Base-by-base conservation (phyloP, 2,113 vertebrate species). In the Mesembrinibis cayennensis region DNA sequence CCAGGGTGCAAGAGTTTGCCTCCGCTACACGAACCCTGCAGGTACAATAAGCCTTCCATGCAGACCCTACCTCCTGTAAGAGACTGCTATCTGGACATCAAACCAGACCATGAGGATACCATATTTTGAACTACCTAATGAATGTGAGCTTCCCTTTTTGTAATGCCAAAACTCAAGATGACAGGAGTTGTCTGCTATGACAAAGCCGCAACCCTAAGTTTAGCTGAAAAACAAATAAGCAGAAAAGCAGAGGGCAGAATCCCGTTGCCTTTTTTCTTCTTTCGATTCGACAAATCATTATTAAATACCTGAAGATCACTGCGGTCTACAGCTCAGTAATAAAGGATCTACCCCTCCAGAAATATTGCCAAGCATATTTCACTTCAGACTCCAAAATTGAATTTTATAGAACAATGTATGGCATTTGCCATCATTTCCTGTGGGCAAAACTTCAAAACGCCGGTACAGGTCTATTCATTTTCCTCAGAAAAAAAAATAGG, bases 341-440 rank as follows among this genome's bases (percentile, higher is more conserved):
- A 94, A 91, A 59, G 13, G n/a, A 50, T 21, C 56, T 77, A n/a
- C n/a, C 44, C 36, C 82, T 76, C n/a, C 49, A 84, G 70, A 95
- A 91, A 79, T 44, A 70, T 10, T 77, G 58, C 26, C 20, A 19
- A 83, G 47, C 16, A 32, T n/a, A 89, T 82, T 93, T 87, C 58
- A 80, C 82, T 87, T 89, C 30, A 49, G 23, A 40, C 62, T 86
- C 22, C 45, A 70, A 59, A 72, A 63, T 1, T 47, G 53, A 50
- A 71, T 85, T 80, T 93, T 88, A 77, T 10, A 13, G 58, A 91
- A 82, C 53, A 95, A 81, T 62, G 45, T 72, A 65, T 53, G 65
- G 70, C 59, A 95, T 93, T 88, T 90, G 38, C 55, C 78, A 86
- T 91, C 11, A 91, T 81, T 90, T 96, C 87, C 81, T 83, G 55